phyloP scores from a whole-genome alignment of 2,888 invertebrate species.

The Amphipoea lucens region DNA sequence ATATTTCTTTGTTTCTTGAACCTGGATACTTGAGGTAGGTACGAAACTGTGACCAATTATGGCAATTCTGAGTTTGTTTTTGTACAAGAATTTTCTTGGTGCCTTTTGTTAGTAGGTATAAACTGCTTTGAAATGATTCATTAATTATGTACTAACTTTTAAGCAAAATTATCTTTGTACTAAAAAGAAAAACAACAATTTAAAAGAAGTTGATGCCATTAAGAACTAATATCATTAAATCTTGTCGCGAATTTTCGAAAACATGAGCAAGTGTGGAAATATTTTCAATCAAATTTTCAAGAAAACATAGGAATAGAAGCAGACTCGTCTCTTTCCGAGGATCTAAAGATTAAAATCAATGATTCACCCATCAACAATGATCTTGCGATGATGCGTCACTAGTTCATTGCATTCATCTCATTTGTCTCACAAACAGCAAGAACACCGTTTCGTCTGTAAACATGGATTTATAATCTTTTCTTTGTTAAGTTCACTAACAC shows the following conservation, averaged over 20 bases:
- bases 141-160: not conserved
- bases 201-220: not conserved
- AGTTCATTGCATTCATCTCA: conserved; percentile 31
- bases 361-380: conserved; percentile 3
- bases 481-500: conserved; percentile 58
- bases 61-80: not conserved
- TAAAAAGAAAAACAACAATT: not conserved
- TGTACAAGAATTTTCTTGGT: conserved; percentile 18
- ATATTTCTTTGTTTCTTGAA: conserved; percentile 28
- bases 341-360: not conserved
- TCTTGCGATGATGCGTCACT: conserved; percentile 28
- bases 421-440: conserved; percentile 7
- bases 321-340: not conserved
- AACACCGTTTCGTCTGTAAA: conserved; percentile 31
- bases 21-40: conserved; percentile 1
- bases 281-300: not conserved
- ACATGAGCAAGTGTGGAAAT: not conserved
- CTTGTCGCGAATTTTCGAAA: not conserved
- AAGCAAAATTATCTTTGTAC: not conserved
- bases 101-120: not conserved
- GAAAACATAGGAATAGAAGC: not conserved
- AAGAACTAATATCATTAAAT: not conserved
- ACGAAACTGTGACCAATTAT: not conserved
- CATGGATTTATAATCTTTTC: conserved; percentile 36
- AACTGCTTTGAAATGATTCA: not conserved